phyloP scores from a whole-genome alignment of 2,888 invertebrate species.

The Drosophila neoperkinsi region DNA sequence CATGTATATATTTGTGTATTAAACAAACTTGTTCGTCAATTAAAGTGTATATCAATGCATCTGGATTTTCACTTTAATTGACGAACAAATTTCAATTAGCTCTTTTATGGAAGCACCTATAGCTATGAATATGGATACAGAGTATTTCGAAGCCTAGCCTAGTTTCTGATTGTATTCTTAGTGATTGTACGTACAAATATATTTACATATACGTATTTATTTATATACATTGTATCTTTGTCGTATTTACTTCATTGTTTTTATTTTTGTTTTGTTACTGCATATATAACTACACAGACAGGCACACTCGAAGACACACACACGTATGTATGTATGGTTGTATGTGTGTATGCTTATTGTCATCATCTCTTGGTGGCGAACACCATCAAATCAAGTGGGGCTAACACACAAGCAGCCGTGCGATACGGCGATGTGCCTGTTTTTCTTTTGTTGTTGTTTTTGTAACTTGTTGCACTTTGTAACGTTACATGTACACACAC shows the following conservation, averaged over 20 bases:
- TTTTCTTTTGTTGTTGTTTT: constrained; percentile 11
- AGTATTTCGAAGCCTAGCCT: not conserved
- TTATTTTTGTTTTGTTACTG: constrained; percentile 45
- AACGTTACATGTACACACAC: constrained; percentile 32
- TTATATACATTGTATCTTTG: not conserved
- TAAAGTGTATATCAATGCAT: too few species aligned
- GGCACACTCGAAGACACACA: constrained; percentile 15
- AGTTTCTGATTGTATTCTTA: constrained; percentile 1
- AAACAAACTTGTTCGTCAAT: too few species aligned
- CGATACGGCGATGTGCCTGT: constrained; percentile 11
- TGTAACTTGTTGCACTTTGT: constrained; percentile 45
- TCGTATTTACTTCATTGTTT: constrained; percentile 42
- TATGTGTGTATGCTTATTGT: constrained; percentile 26
- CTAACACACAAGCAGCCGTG: constrained; percentile 15
- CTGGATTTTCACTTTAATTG: constrained; percentile 23
- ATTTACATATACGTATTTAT: constrained; percentile 1
- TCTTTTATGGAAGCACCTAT: not conserved
- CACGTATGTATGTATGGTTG: not conserved
- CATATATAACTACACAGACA: constrained; percentile 6
- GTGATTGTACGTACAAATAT: not conserved
- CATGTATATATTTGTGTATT: not conserved
- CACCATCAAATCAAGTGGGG: constrained; percentile 30
- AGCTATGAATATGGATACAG: not conserved
- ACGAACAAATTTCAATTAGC: constrained; percentile 32
- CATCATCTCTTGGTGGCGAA: constrained; percentile 40